A percentile compares a stretch with the other conserved stretches of the same genome.
Evolutionary conservation across 2,113 vertebrate genomes (phyloP).

Genomic region (Hippocampus mohnikei): DNA sequence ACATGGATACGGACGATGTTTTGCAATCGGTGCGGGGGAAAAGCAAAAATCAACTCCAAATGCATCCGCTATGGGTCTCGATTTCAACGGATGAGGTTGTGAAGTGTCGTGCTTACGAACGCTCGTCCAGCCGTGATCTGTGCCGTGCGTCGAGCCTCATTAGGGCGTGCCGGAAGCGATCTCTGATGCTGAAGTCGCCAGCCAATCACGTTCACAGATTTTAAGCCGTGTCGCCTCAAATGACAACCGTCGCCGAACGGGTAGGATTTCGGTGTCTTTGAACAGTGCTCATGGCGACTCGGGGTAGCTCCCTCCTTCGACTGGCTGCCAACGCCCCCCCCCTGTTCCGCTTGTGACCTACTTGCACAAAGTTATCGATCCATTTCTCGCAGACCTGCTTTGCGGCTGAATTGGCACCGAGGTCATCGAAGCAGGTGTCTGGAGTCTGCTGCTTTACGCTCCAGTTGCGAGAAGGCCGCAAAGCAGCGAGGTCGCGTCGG

Average conservation of each 20-base stretch:
- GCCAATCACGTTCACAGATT: too few relatives aligned
- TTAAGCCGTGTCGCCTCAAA: too few relatives aligned
- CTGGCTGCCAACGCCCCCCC: neutral
- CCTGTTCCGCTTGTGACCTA: neutral
- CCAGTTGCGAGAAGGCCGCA: neutral
- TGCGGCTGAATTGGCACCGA: constrained; percentile 1
- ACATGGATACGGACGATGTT: too few relatives aligned
- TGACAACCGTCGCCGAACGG: too few relatives aligned
- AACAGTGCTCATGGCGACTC: neutral
- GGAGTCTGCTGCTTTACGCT: constrained; percentile 4
- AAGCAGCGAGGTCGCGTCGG: neutral
- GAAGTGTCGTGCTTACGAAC: too few relatives aligned
- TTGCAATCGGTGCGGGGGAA: too few relatives aligned
- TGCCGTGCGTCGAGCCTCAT: neutral
- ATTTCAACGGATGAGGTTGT: too few relatives aligned
- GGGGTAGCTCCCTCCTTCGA: neutral
- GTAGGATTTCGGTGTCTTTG: neutral
- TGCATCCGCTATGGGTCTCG: too few relatives aligned
- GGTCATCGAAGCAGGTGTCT: constrained; percentile 5
- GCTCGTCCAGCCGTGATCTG: too few relatives aligned
- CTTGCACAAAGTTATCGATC: constrained; percentile 1
- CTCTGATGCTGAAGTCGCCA: neutral
- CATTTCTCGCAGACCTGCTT: constrained; percentile 4
- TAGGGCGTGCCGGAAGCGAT: neutral
- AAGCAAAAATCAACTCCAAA: too few relatives aligned